Evolutionary conservation across 2,888 invertebrate genomes (phyloP).

Genomic region (Podabrus alpinus): DNA sequence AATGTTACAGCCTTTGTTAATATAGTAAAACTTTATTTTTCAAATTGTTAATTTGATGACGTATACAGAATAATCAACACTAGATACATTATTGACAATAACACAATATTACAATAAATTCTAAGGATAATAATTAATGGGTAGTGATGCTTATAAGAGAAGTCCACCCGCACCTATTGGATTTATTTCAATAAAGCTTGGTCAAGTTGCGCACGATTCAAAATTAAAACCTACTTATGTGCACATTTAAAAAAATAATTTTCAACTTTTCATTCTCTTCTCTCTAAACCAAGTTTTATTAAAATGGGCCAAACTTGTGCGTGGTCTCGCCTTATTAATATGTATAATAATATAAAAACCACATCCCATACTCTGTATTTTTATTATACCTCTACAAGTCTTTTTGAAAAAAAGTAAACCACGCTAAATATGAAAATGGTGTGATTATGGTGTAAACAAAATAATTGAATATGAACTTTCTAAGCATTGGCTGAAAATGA

Average conservation of each 20-base stretch:
- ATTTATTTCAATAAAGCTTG: neutral
- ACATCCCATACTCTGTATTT: neutral
- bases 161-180: neutral
- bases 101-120: constrained; percentile 17
- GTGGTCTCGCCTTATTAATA: neutral
- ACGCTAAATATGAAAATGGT: neutral
- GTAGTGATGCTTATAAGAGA: neutral
- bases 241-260: neutral
- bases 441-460: neutral
- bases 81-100: constrained; percentile 7
- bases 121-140: neutral
- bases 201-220: neutral
- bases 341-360: neutral
- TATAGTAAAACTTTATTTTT: constrained; percentile 16
- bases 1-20: constrained; percentile 23
- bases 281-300: neutral
- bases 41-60: constrained; percentile 9
- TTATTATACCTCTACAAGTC: neutral
- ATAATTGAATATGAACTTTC: neutral
- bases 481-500: neutral
- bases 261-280: neutral
- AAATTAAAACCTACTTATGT: neutral
- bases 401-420: neutral
- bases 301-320: neutral
- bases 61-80: constrained; percentile 10